Base-by-base conservation (phyloP, 2,888 invertebrate species). In the Watsonalla binaria region DNA sequence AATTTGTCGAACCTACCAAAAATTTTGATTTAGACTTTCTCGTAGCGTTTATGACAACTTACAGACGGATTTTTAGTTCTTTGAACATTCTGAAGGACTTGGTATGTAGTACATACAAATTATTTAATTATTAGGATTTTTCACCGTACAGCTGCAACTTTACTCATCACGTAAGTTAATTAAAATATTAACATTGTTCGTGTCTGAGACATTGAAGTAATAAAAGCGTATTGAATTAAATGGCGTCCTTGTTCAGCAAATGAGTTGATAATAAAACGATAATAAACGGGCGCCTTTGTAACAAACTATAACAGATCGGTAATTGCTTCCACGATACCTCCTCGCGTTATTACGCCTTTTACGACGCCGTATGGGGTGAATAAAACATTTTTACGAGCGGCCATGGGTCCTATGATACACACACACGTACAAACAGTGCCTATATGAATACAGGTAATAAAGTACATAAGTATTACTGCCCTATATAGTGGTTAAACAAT, bases 281-380 rank as follows among this genome's bases (percentile, higher is more conserved):
- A 90, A 88, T 90, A 90, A 90, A 90, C 84, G 86, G 83, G 86
- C 86, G 86, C 87, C 86, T 86, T 90, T 88, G 90, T 90, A 87
- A 90, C 90, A 90, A 90, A 90, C 90, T 90, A 90, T 90, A 90
- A 90, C 90, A 90, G 90, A 90, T 90, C 87, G 80, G 90, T 90
- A 90, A 90, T 90, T 90, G 90, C 88, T 88, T 88, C 86, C 84
- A 86, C 90, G 88, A 89, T 90, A 86, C 90, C 90, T 90, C 80
- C 88, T 86, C 83, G 84, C 88, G 89, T 90, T 90, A 90, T 90
- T 90, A 90, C 90, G 86, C 84, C 88, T 89, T 90, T 90, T 89
- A 90, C 90, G 90, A 90, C 84, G 86, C 86, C 88, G 90, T 89
- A 90, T 89, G 89, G 90, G 90, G 89, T 84, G 89, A 89, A 90